Evolutionary conservation across 2,113 vertebrate genomes (phyloP).

Genomic region (Lathamus discolor): DNA sequence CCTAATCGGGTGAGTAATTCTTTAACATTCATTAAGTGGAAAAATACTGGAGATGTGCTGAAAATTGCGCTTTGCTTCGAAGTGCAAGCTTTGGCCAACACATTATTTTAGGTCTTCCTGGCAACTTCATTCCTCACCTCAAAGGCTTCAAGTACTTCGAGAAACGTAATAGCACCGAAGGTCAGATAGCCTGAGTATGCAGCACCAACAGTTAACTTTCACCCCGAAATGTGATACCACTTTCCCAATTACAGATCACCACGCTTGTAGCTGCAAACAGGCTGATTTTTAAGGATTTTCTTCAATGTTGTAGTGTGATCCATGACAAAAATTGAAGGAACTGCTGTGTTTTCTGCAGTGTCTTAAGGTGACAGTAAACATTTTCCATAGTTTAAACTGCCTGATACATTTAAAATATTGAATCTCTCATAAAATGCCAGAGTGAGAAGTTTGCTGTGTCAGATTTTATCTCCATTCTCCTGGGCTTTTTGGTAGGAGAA

Average conservation of each 20-base stretch:
- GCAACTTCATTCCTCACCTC: not conserved
- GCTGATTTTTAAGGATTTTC: not conserved
- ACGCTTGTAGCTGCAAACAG: rapidly evolving
- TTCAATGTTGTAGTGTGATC: not conserved
- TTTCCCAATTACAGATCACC: not conserved
- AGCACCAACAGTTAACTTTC: not conserved
- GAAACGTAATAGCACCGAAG: not conserved
- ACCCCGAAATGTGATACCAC: not conserved
- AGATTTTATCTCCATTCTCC: not conserved
- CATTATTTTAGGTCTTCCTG: not conserved
- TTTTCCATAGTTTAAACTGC: not conserved
- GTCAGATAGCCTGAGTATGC: not conserved
- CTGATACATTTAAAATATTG: not conserved
- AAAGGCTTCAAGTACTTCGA: not conserved
- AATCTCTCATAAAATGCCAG: not conserved
- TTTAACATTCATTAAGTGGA: slow-evolving; percentile 26
- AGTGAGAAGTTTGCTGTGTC: not conserved
- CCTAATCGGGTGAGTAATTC: slow-evolving; percentile 90
- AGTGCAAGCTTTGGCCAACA: not conserved
- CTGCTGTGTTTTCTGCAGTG: not conserved
- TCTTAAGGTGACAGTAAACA: not conserved
- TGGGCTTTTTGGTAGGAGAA: not conserved
- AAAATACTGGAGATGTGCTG: not conserved
- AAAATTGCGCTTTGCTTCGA: not conserved
- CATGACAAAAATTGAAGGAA: not conserved